These are phyloP conservation scores for Trachelus iudaicus DNA, from an alignment of 2,888 invertebrate species.

Conservation along the genomic window DNA sequence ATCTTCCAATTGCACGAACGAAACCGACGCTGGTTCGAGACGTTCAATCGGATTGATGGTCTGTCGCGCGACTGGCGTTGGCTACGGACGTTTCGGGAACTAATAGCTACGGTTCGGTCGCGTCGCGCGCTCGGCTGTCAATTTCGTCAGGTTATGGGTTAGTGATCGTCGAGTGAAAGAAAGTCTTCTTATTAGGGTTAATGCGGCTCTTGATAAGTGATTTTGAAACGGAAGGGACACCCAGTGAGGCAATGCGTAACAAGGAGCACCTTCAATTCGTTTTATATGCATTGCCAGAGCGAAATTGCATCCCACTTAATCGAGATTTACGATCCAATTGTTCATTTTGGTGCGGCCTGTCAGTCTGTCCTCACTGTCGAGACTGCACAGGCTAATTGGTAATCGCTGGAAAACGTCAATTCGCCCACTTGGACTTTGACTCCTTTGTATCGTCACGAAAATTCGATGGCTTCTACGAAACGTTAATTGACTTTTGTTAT, in stretches of 20 bases:
- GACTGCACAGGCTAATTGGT: not conserved
- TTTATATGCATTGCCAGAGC: slow-evolving; percentile 21
- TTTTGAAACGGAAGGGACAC: not conserved
- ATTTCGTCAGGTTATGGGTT: not conserved
- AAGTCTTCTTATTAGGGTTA: not conserved
- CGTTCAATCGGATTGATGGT: not conserved
- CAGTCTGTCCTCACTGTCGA: not conserved
- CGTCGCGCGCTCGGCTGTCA: not conserved
- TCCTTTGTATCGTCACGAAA: not conserved
- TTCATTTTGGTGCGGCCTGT: slow-evolving; percentile 5
- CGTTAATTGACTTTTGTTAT: not conserved
- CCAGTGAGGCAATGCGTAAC: not conserved
- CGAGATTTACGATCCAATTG: slow-evolving; percentile 19
- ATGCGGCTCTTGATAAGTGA: not conserved
- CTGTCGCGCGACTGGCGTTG: not conserved
- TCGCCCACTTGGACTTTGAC: not conserved
- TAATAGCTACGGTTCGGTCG: not conserved
- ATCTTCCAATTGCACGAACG: slow-evolving; percentile 22
- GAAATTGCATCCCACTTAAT: slow-evolving; percentile 23
- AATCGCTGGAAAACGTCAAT: slow-evolving; percentile 1
- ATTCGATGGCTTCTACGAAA: not conserved
- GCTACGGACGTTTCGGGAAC: not conserved
- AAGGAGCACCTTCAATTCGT: slow-evolving; percentile 23
- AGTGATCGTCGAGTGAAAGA: not conserved
- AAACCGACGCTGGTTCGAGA: not conserved